Conservation (phyloP, 2,888 invertebrate genomes). For the Caenorhabditis afra region DNA sequence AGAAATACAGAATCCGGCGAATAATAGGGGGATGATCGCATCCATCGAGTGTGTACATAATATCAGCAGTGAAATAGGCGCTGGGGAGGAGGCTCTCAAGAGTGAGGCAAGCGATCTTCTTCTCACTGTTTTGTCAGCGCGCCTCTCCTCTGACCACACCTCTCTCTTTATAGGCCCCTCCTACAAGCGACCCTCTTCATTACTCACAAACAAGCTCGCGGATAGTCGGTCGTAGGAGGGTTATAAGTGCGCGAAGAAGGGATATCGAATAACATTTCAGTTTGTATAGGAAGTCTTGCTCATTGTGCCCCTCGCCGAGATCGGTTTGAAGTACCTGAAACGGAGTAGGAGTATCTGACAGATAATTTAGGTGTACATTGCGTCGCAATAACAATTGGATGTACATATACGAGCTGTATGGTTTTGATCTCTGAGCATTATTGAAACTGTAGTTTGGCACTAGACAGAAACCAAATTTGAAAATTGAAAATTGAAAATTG, state of each 20-base stretch:
- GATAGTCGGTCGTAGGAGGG: slow-evolving; percentile 1
- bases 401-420: slow-evolving; percentile 31
- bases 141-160: slow-evolving; percentile 42
- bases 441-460: not conserved
- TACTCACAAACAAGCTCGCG: slow-evolving; percentile 60
- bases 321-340: slow-evolving; percentile 51
- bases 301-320: slow-evolving; percentile 13
- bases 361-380: slow-evolving; percentile 9
- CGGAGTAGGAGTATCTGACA: slow-evolving; percentile 16
- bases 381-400: slow-evolving; percentile 12
- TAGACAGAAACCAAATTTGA: not conserved
- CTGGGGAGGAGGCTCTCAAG: slow-evolving; percentile 27
- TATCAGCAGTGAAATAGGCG: slow-evolving; percentile 52
- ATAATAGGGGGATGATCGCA: slow-evolving; percentile 1
- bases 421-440: slow-evolving; percentile 3
- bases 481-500: too few relatives aligned
- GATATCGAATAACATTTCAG: slow-evolving; percentile 58
- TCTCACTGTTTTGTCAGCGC: slow-evolving; percentile 48
- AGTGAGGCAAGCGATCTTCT: slow-evolving; percentile 19
- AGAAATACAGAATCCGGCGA: not conserved
- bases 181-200: slow-evolving; percentile 53
- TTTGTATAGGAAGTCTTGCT: slow-evolving; percentile 51
- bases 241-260: slow-evolving; percentile 48
- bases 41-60: slow-evolving; percentile 43
- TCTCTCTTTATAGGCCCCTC: slow-evolving; percentile 40